Evolutionary conservation across 2,113 vertebrate species (phyloP).

Genomic region (Corythoichthys intestinalis): DNA sequence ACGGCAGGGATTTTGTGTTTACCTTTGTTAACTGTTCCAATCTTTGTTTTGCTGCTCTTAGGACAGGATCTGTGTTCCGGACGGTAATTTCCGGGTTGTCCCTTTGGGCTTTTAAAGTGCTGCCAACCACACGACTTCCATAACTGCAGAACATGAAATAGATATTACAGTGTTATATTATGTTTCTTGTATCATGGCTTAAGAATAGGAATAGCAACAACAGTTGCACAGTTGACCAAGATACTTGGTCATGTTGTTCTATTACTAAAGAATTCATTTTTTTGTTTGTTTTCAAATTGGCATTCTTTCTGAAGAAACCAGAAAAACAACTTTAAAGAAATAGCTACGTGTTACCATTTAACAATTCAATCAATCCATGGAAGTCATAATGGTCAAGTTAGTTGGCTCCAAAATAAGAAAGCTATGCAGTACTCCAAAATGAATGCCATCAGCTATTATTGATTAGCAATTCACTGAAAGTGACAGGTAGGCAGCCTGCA

Average conservation of each 20-base stretch:
- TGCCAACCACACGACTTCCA: constrained; percentile 77
- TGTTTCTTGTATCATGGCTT: not conserved
- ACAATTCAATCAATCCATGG: not conserved
- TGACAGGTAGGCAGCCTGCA: constrained; percentile 9
- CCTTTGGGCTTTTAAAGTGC: constrained; percentile 78
- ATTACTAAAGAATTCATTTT: not conserved
- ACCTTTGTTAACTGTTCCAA: constrained; percentile 82
- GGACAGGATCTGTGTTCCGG: constrained; percentile 73
- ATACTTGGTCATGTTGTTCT: not conserved
- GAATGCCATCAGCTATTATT: constrained; percentile 20
- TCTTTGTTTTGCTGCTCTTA: constrained; percentile 75
- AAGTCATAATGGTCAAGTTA: not conserved
- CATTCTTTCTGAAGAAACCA: not conserved
- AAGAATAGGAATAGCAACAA: not conserved
- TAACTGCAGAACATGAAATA: constrained; percentile 69
- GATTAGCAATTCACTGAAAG: constrained; percentile 16
- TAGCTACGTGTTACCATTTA: not conserved
- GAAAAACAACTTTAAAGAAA: not conserved
- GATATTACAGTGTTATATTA: constrained; percentile 6
- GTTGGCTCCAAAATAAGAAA: constrained; percentile 3
- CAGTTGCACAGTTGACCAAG: not conserved
- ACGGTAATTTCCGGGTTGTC: constrained; percentile 84
- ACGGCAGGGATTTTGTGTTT: not conserved
- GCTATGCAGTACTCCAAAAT: not conserved
- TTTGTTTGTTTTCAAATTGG: not conserved